Evolutionary conservation across 2,888 invertebrate genomes (phyloP).

Genomic region (Apomyelois bistriatella): DNA sequence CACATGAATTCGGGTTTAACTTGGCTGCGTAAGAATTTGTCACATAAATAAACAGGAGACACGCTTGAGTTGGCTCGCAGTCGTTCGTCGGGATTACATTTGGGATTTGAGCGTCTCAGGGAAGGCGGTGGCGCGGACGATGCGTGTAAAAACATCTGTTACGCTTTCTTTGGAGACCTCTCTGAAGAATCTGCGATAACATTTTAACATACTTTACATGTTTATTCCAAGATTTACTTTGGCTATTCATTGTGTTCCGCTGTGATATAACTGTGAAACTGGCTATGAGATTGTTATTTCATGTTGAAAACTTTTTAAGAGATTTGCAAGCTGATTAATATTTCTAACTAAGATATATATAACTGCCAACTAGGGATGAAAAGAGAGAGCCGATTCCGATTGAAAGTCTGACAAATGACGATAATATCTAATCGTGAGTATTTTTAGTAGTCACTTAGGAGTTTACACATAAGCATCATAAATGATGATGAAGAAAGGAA

Average conservation of each 20-base stretch:
- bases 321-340: too few species aligned
- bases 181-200: conserved; percentile 49
- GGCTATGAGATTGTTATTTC: too few species aligned
- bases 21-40: conserved; percentile 71
- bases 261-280: background rate
- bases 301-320: too few species aligned
- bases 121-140: conserved; percentile 40
- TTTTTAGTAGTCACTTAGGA: too few species aligned
- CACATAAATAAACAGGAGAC: conserved; percentile 75
- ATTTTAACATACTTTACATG: conserved; percentile 33
- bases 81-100: conserved; percentile 71
- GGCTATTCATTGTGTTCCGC: conserved; percentile 18
- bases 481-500: too few species aligned
- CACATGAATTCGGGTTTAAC: conserved; percentile 63
- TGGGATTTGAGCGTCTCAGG: conserved; percentile 61
- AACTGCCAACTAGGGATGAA: too few species aligned
- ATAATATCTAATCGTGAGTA: too few species aligned
- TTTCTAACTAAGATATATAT: too few species aligned
- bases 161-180: conserved; percentile 60
- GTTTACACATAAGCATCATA: too few species aligned
- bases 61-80: conserved; percentile 67
- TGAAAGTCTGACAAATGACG: too few species aligned
- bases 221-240: conserved; percentile 25
- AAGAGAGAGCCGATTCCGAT: too few species aligned
- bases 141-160: conserved; percentile 76